phyloP scores from a whole-genome alignment of 2,797 vertebrate species.

The Myotis planiceps region DNA sequence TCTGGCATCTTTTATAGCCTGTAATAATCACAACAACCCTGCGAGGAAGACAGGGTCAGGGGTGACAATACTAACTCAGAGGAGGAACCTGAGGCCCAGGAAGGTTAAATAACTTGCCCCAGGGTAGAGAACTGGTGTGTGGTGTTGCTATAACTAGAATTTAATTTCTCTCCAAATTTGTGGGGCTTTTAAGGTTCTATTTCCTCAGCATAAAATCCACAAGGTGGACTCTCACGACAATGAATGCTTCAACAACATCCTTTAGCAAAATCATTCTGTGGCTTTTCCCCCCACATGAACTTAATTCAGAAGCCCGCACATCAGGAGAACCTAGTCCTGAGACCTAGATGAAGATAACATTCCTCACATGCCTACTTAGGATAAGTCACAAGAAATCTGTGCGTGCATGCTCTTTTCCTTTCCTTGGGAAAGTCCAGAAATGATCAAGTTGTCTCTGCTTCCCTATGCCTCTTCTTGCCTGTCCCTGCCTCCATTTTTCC shows the following conservation, averaged over 20 bases:
- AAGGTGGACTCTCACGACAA: background rate
- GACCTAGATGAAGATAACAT: slow-evolving; percentile 6
- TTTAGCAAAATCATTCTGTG: background rate
- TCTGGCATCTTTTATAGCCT: slow-evolving; percentile 31
- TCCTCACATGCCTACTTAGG: background rate
- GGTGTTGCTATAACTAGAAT: background rate
- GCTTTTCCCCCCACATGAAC: background rate
- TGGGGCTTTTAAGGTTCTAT: background rate
- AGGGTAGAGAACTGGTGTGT: background rate
- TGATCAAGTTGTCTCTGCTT: background rate
- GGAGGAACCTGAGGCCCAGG: background rate
- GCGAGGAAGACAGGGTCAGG: background rate
- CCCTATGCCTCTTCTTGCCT: background rate
- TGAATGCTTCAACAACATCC: background rate
- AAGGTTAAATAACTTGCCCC: background rate
- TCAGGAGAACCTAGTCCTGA: background rate
- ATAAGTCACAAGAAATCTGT: background rate
- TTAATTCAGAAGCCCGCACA: slow-evolving; percentile 17
- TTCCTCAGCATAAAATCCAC: background rate
- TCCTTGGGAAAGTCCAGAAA: background rate
- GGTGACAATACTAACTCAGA: background rate
- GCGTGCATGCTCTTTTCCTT: background rate
- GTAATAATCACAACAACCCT: background rate
- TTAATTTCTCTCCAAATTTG: background rate
- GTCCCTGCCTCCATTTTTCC: background rate